phyloP scores from a whole-genome alignment of 2,113 vertebrate genomes.

The Strix aluco region DNA sequence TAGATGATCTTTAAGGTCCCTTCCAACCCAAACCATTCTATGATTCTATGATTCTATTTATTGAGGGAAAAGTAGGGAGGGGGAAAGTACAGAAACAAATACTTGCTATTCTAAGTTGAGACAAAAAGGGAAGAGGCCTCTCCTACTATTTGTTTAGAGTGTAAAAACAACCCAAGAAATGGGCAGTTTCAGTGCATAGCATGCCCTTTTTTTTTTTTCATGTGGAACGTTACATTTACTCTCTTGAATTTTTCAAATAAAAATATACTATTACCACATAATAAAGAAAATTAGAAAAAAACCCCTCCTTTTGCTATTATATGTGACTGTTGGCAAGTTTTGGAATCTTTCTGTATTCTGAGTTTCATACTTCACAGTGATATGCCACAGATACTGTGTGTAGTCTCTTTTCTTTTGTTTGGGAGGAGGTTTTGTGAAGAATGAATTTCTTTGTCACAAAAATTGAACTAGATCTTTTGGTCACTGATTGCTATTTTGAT shows the following conservation, averaged over 20 bases:
- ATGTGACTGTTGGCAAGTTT: not conserved
- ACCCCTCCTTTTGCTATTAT: not conserved
- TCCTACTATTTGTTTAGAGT: not conserved
- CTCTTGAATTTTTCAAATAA: conserved; percentile 24
- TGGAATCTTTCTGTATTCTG: not conserved
- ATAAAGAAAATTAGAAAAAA: not conserved
- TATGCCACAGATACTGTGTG: not conserved
- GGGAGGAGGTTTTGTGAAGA: not conserved
- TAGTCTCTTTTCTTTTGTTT: not conserved
- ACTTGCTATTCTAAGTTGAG: not conserved
- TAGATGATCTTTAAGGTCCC: too few species aligned
- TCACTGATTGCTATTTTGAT: conserved; percentile 3
- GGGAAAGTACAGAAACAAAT: not conserved
- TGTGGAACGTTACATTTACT: not conserved
- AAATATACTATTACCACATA: not conserved
- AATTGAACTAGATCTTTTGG: not conserved
- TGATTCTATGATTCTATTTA: not conserved
- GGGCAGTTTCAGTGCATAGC: not conserved
- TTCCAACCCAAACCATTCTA: too few species aligned
- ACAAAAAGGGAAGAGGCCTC: not conserved
- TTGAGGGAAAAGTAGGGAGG: not conserved
- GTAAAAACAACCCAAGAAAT: not conserved
- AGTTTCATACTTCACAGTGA: not conserved
- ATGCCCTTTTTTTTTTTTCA: not conserved
- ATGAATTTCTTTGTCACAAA: not conserved